phyloP scores from a whole-genome alignment of 2,888 invertebrate species.

The Noctua fimbriata region DNA sequence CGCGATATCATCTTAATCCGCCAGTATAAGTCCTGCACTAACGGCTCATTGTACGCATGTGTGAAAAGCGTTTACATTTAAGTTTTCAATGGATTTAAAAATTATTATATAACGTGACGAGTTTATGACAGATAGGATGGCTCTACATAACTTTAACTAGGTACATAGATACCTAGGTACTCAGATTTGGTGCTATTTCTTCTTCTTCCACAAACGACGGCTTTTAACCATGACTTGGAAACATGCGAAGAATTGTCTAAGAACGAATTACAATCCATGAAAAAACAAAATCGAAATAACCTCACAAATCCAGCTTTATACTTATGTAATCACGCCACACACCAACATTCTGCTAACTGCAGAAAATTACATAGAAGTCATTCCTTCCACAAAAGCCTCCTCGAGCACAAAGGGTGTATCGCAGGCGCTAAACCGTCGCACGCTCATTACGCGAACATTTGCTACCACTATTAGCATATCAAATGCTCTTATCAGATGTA shows the following conservation, averaged over 20 bases:
- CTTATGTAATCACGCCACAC: conserved; percentile 16
- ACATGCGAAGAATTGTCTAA: background rate
- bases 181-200: background rate
- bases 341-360: conserved; percentile 47
- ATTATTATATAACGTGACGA: background rate
- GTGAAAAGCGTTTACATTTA: conserved; percentile 61
- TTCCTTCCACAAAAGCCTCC: conserved; percentile 55
- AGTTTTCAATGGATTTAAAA: conserved; percentile 37
- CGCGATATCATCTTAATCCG: conserved; percentile 88
- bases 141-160: background rate
- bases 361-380: conserved; percentile 60
- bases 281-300: conserved; percentile 4
- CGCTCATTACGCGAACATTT: conserved; percentile 86
- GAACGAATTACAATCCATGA: background rate
- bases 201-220: background rate
- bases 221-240: background rate
- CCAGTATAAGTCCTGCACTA: conserved; percentile 73
- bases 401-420: conserved; percentile 67
- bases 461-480: conserved; percentile 87
- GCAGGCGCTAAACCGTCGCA: conserved; percentile 82
- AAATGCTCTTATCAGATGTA: conserved; percentile 87
- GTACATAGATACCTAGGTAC: background rate
- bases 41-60: conserved; percentile 64
- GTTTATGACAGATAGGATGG: background rate
- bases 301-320: background rate